Evolutionary conservation across 2,888 invertebrate species (phyloP), one percentile per base, ranked within the genome.

Genomic region (Drosophila robusta): DNA sequence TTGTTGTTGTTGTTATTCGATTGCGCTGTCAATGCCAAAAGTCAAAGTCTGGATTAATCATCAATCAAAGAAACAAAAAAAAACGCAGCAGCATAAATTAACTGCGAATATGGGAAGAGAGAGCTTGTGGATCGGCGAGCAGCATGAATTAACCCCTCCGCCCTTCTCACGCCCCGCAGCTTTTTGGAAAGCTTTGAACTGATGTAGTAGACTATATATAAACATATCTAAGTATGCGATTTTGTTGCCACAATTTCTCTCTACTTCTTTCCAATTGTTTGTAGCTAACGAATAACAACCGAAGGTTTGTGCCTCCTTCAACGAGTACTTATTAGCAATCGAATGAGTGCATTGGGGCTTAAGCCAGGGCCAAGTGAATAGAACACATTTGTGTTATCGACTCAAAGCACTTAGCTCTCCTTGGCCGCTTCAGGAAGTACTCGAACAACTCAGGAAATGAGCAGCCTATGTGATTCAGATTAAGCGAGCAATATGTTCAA

Each of bases 11-110:
- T 70, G 36, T 34, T 47, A 14, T 29, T 18, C 36, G 44, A 26
- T 52, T 75, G 61, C 14, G 42, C 51, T 72, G 71, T 76, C 77
- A 75, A 80, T 88, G 89, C 56, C 87, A 88, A 80, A 86, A 83
- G 89, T 86, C 84, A 85, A 85, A 80, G 84, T 86, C 80, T 83
- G 78, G 83, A 86, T 88, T 88, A 88, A 86, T 88, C 89, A 88
- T 84, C 84, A 84, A 88, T 86, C 78, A 84, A 88, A 83, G 6
- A 34, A 34, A 12, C 3, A 29, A 38, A 50, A 36, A n/a, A 3
- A 4, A 14, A 7, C 4, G 69, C 55, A 60, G 45, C 54, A 70
- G 78, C 81, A 85, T 85, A 77, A 87, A 87, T 79, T 83, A 87
- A 86, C 77, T 70, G 88, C 65, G 42, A 70, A 67, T 56, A 62